phyloP scores from a whole-genome alignment of 2,797 vertebrate species.

The Pyrocephalus nanus region DNA sequence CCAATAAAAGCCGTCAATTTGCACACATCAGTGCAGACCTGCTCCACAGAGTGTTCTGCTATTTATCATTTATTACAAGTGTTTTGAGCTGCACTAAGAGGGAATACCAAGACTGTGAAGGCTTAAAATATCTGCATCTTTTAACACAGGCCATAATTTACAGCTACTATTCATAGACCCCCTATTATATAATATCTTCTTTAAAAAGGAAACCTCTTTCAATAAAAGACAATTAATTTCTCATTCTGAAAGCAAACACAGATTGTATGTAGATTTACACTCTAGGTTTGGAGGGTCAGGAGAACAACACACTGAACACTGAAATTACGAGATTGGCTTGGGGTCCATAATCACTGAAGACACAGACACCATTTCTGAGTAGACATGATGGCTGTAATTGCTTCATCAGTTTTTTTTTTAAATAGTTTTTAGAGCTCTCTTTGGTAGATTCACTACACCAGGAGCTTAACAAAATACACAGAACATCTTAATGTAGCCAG shows the following conservation, averaged over 20 bases:
- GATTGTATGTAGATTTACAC: neutral
- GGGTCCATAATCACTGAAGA: neutral
- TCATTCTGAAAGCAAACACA: neutral
- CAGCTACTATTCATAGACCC: neutral
- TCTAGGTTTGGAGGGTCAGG: neutral
- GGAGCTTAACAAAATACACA: neutral
- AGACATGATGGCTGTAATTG: neutral
- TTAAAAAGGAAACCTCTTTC: neutral
- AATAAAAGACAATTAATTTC: neutral
- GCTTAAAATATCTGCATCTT: neutral
- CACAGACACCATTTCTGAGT: neutral
- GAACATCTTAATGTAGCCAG: neutral
- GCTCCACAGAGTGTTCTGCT: neutral
- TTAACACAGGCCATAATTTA: neutral
- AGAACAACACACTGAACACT: neutral
- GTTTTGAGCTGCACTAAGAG: neutral
- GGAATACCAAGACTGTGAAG: neutral
- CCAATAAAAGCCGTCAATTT: conserved; percentile 14
- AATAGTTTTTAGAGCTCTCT: neutral
- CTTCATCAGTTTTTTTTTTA: neutral
- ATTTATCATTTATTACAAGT: conserved; percentile 29
- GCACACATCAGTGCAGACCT: neutral
- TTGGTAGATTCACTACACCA: neutral
- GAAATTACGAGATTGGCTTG: neutral
- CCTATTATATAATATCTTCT: neutral